Evolutionary conservation across 92 coral and sea anemone genomes (phyloP).

Genomic region (Heliopora coerulea): DNA sequence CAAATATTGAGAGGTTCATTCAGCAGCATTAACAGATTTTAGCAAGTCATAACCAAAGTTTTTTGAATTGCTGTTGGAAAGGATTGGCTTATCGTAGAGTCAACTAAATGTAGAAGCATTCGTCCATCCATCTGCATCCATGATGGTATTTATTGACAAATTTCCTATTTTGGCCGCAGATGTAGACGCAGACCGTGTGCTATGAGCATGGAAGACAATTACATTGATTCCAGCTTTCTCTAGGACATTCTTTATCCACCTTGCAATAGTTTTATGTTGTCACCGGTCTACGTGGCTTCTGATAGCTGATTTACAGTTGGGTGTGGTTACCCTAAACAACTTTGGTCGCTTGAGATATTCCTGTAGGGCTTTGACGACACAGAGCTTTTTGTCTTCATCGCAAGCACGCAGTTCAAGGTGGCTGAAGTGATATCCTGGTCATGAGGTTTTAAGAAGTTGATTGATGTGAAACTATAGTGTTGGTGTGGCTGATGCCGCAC

Average conservation of each 20-base stretch:
- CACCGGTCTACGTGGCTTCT: not conserved
- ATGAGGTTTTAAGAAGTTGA: too few species aligned
- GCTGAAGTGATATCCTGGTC: too few species aligned
- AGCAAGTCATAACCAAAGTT: slow-evolving; percentile 33
- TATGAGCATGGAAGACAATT: not conserved
- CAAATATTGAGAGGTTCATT: not conserved
- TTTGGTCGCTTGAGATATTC: too few species aligned
- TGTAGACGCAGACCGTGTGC: slow-evolving; percentile 40
- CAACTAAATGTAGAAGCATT: slow-evolving; percentile 23
- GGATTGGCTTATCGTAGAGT: slow-evolving; percentile 40
- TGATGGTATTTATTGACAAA: slow-evolving; percentile 20
- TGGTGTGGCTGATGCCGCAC: too few species aligned
- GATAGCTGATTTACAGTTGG: not conserved
- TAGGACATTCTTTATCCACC: not conserved
- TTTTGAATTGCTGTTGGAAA: not conserved
- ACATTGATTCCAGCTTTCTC: not conserved
- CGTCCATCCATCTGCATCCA: slow-evolving; percentile 49
- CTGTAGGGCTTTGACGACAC: not conserved
- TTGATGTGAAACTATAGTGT: too few species aligned
- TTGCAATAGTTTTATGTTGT: too few species aligned
- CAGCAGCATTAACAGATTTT: slow-evolving; percentile 5
- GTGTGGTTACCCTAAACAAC: not conserved
- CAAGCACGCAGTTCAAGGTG: too few species aligned
- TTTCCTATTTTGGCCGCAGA: slow-evolving; percentile 46
- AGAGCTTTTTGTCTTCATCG: not conserved